Percentiles rank a stretch among this genome's conserved stretches.
phyloP scores from a whole-genome alignment of 2,113 vertebrate genomes.

The Apistogramma diplotaenia region DNA sequence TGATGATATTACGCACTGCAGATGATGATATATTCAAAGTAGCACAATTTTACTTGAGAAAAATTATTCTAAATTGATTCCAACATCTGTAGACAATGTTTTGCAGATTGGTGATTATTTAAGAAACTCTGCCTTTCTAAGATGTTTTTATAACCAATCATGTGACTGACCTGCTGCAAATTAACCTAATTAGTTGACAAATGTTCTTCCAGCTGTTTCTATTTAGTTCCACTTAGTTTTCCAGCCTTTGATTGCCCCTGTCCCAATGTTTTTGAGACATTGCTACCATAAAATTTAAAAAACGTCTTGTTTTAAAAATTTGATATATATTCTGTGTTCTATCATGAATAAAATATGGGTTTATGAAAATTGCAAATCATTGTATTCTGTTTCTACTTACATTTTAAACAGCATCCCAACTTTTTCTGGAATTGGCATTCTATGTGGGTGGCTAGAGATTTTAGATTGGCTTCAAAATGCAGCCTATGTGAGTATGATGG shows the following conservation, averaged over 20 bases:
- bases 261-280: not conserved
- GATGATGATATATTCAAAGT: no score
- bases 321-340: not conserved
- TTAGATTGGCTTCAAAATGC: constrained; percentile 38
- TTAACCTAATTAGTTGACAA: not conserved
- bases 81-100: no score
- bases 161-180: not conserved
- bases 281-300: not conserved
- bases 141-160: no score
- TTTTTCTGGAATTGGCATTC: not conserved
- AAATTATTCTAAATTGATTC: no score
- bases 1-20: no score
- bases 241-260: not conserved
- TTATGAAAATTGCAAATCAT: not conserved
- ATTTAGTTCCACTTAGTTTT: not conserved
- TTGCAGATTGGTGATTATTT: no score
- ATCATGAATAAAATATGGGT: not conserved
- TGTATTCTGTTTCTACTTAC: not conserved
- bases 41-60: no score
- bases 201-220: not conserved
- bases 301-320: not conserved
- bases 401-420: not conserved
- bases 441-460: constrained; percentile 12
- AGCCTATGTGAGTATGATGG: not conserved
- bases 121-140: no score